Conservation (phyloP, 2,888 invertebrate genomes). For the Balanococcus diminutus region DNA sequence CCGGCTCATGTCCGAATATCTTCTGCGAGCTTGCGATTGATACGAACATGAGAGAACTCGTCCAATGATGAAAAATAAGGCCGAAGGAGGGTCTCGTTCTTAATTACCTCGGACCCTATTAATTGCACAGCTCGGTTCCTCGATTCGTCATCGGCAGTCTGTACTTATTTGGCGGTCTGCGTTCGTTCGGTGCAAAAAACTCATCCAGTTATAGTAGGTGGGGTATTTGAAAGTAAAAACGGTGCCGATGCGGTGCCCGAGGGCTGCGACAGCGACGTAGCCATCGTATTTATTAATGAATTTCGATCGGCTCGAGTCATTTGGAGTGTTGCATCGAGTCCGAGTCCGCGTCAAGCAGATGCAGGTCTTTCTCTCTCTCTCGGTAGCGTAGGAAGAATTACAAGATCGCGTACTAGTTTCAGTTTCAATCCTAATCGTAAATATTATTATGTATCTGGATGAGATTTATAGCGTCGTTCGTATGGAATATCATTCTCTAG, state of each 20-base stretch:
- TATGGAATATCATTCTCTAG: too few relatives aligned
- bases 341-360: background rate
- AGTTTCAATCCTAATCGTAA: background rate
- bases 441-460: background rate
- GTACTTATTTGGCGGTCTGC: background rate
- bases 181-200: background rate
- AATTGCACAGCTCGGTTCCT: background rate
- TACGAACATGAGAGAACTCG: too few relatives aligned
- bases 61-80: too few relatives aligned
- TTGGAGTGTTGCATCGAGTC: background rate
- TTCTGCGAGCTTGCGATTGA: too few relatives aligned
- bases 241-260: too few relatives aligned
- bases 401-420: conserved; percentile 5
- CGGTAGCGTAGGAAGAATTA: background rate
- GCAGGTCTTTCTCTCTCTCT: background rate
- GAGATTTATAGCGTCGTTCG: background rate
- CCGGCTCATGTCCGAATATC: too few relatives aligned
- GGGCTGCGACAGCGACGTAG: background rate
- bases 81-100: too few relatives aligned
- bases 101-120: too few relatives aligned
- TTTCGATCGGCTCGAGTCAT: background rate
- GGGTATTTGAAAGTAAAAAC: background rate
- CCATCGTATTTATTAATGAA: background rate
- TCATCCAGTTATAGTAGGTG: background rate
- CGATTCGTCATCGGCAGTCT: background rate